Conservation (phyloP, 2,888 invertebrate species). For the Lasioglossum calceatum region DNA sequence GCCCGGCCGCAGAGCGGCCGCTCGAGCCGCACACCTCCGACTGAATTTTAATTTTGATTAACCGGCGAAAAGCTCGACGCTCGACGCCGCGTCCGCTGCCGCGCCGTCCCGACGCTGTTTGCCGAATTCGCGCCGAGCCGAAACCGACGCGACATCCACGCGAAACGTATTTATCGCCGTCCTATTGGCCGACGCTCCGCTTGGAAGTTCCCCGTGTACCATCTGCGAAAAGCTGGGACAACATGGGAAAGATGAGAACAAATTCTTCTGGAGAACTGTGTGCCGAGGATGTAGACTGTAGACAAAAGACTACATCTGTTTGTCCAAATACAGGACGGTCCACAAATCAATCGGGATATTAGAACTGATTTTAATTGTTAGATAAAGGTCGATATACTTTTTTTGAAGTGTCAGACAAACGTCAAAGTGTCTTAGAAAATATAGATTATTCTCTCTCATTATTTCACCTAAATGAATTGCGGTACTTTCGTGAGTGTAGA, state of each 20-base stretch:
- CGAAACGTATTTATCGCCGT: constrained; percentile 32
- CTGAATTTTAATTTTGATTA: constrained; percentile 82
- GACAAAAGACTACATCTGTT: neutral
- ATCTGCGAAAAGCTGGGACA: neutral
- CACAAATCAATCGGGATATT: neutral
- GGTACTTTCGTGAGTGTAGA: neutral
- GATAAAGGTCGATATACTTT: no score
- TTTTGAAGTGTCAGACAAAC: no score
- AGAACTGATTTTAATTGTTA: neutral
- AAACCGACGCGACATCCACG: constrained; percentile 41
- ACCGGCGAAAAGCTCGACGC: constrained; percentile 72
- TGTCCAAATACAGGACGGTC: neutral
- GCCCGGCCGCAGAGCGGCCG: constrained; percentile 63
- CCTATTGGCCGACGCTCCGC: neutral
- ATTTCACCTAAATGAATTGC: neutral
- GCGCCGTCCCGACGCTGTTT: constrained; percentile 39
- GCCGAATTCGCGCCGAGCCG: constrained; percentile 60
- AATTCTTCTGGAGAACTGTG: neutral
- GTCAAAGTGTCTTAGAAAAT: no score
- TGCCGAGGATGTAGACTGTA: neutral
- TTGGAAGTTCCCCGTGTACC: neutral
- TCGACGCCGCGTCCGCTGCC: constrained; percentile 33
- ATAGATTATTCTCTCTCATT: neutral
- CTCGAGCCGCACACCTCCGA: constrained; percentile 62
- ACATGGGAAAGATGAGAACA: neutral